Evolutionary conservation across 35 echinoderm and acorn worm species (phyloP), one percentile per base, ranked within the genome.

Genomic region (Patiria miniata): DNA sequence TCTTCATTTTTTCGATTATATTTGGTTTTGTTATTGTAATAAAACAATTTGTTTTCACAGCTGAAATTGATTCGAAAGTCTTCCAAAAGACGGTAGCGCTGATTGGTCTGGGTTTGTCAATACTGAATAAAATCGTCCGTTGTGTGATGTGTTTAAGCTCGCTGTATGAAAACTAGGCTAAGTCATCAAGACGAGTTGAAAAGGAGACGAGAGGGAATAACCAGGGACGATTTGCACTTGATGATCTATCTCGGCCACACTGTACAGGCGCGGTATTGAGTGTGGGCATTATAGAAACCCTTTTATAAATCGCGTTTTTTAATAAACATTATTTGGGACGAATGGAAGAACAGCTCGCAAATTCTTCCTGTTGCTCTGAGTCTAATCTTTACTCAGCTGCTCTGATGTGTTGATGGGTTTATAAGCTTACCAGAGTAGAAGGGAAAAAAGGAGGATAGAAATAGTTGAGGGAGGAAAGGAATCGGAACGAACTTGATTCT

Each of bases 1-100:
- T 47, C 42, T 47, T 47, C 42, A 47, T 6, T 47, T 47, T 47
- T 47, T n/a, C n/a, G n/a, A 47, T 4, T 6, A 6, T 47, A 12
- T 47, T 47, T 73, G 8, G 65, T 32, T 26, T 73, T 73, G 65
- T 73, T 73, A 73, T 73, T 73, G 65, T 73, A 73, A 73, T 73
- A 73, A 73, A 32, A 26, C 34, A 73, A 73, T 73, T 73, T 73
- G 65, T 73, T 73, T 73, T 73, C 65, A 23, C 65, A 73, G 65
- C 65, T 73, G 65, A 73, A 73, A 73, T 73, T 73, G 65, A 73
- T 73, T 73, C 65, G 34, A 73, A 68, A 73, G 65, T 73, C 65
- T 73, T n/a, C 2, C 10, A 73, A 47, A 47, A 14, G 26, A 1
- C 21, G 65, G 65, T 34, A 26, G 65, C 65, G 65, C 65, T 73